Conservation (phyloP, 2,797 vertebrate genomes). For the Euphonia xanthogaster region DNA sequence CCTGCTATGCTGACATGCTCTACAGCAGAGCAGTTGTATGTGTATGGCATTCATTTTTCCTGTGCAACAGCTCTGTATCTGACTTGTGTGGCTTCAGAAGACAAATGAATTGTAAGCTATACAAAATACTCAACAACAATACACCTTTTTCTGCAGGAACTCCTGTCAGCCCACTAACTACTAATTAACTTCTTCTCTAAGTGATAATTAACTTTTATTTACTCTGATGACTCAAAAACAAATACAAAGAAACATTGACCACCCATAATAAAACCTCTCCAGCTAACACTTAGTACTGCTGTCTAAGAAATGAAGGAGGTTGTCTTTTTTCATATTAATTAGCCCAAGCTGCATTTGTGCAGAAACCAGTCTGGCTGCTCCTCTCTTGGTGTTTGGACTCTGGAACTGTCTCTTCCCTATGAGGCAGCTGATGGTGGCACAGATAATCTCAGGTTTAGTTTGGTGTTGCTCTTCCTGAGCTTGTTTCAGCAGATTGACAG, state of each 20-base stretch:
- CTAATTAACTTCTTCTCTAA: neutral
- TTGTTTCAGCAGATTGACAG: neutral
- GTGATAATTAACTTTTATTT: constrained; percentile 10
- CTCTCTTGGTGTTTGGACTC: neutral
- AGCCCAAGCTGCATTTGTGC: neutral
- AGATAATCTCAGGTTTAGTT: neutral
- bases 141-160: neutral
- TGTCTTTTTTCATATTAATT: neutral
- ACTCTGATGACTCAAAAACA: neutral
- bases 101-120: neutral
- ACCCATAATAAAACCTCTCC: neutral
- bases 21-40: neutral
- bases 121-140: neutral
- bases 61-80: neutral
- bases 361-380: neutral
- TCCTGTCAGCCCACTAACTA: neutral
- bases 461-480: neutral
- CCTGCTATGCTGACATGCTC: neutral
- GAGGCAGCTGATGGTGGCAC: accelerated
- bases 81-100: neutral
- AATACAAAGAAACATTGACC: neutral
- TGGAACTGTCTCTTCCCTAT: neutral
- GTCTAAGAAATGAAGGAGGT: neutral
- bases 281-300: accelerated
- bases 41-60: neutral